phyloP scores from a whole-genome alignment of 2,797 vertebrate species.

The Thalassophryne amazonica region DNA sequence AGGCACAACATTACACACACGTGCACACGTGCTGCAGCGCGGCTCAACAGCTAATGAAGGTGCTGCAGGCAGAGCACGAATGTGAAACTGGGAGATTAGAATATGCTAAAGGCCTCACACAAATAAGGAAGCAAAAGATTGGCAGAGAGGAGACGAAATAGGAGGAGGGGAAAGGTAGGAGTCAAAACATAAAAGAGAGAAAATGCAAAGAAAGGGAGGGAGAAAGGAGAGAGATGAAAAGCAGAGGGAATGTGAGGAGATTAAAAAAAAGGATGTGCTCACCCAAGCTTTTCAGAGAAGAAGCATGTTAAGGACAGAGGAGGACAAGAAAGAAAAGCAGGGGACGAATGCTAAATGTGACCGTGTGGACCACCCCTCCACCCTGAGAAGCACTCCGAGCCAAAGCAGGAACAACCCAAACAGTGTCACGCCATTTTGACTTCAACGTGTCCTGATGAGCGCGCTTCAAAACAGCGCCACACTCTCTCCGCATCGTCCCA shows the following conservation, averaged over 20 bases:
- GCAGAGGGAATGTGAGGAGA: background rate
- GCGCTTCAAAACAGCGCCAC: slow-evolving; percentile 53
- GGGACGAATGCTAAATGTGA: slow-evolving; percentile 44
- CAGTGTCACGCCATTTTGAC: slow-evolving; percentile 37
- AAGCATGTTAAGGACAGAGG: no score
- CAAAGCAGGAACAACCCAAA: slow-evolving; percentile 56
- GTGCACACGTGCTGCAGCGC: slow-evolving; percentile 40
- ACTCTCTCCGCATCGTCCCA: slow-evolving; percentile 56
- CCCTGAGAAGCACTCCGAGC: slow-evolving; percentile 42
- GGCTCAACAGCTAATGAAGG: slow-evolving; percentile 77
- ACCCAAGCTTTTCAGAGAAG: no score
- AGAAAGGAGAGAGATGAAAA: background rate
- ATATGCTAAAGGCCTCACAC: slow-evolving; percentile 71
- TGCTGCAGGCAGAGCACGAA: slow-evolving; percentile 75
- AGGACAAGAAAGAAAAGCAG: slow-evolving; percentile 6
- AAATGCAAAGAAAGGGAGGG: background rate
- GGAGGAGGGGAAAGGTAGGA: slow-evolving; percentile 34
- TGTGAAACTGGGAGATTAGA: slow-evolving; percentile 80
- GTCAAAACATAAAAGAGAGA: slow-evolving; percentile 42
- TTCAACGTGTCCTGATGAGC: slow-evolving; percentile 44
- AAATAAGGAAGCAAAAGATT: slow-evolving; percentile 71
- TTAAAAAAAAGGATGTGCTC: no score
- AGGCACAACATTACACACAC: slow-evolving; percentile 16
- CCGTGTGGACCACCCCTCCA: slow-evolving; percentile 42
- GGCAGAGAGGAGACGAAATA: slow-evolving; percentile 48